Conservation (phyloP, 2,797 vertebrate genomes). For the Tenualosa ilisha region DNA sequence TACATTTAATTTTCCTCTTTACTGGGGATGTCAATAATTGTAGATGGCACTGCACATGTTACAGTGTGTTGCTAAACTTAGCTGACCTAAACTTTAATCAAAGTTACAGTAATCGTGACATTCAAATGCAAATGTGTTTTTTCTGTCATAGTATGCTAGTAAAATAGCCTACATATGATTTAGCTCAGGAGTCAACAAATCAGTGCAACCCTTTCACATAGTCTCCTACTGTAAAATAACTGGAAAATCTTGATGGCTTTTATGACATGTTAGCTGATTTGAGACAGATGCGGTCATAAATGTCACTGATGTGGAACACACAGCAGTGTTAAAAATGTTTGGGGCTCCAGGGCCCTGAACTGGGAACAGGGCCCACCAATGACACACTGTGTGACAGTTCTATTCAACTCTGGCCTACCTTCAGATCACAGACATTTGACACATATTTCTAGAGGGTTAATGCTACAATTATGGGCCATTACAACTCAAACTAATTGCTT, state of each 20-base stretch:
- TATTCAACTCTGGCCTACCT: slow-evolving; percentile 20
- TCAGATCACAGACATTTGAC: neutral
- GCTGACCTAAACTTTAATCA: no score
- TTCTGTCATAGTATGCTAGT: neutral
- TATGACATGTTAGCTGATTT: slow-evolving; percentile 31
- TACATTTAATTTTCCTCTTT: no score
- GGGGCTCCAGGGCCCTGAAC: neutral
- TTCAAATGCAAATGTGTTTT: neutral
- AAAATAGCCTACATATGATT: neutral
- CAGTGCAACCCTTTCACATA: neutral
- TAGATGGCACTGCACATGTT: no score
- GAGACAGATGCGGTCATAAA: slow-evolving; percentile 14
- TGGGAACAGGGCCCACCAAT: slow-evolving; percentile 7
- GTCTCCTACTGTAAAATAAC: slow-evolving; percentile 24
- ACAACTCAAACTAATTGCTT: neutral
- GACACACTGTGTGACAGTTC: neutral
- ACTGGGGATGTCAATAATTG: no score
- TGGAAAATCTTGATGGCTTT: slow-evolving; percentile 21
- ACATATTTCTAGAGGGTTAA: neutral
- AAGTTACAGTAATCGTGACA: no score
- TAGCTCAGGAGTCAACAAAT: neutral
- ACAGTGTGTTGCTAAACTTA: no score
- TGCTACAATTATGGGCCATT: neutral
- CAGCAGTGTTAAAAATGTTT: neutral
- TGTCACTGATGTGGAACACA: slow-evolving; percentile 17